phyloP scores from a whole-genome alignment of 2,797 vertebrate species.

The Vespertilio murinus region DNA sequence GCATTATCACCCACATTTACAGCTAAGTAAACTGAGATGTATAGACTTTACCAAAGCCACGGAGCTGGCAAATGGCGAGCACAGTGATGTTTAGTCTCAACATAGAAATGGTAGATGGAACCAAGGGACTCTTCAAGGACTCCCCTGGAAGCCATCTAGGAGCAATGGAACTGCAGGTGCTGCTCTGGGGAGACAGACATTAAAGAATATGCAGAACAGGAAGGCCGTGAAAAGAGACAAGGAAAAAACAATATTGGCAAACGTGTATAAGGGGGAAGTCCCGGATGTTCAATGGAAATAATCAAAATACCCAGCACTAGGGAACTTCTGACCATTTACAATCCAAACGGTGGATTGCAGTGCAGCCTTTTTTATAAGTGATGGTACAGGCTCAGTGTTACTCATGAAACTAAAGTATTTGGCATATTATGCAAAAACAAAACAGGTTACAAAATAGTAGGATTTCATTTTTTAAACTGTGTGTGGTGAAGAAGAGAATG shows the following conservation, averaged over 20 bases:
- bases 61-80: background rate
- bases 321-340: background rate
- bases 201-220: background rate
- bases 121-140: background rate
- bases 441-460: background rate
- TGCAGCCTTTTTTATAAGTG: background rate
- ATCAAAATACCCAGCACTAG: background rate
- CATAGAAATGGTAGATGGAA: background rate
- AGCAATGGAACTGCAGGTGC: background rate
- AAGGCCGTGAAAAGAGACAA: background rate
- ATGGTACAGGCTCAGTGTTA: background rate
- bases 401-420: background rate
- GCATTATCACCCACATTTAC: background rate
- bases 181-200: background rate
- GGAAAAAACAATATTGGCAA: background rate
- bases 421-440: background rate
- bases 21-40: background rate
- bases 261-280: background rate
- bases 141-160: background rate
- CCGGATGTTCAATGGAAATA: background rate
- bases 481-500: background rate
- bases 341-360: background rate
- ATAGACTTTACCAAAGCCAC: background rate
- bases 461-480: conserved; percentile 5
- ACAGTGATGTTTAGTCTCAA: background rate